A percentile compares a stretch with the other conserved stretches of the same genome.
These are phyloP conservation scores for Ptychoptera albimana DNA, from an alignment of 2,888 invertebrate genomes.

Conservation along the genomic window DNA sequence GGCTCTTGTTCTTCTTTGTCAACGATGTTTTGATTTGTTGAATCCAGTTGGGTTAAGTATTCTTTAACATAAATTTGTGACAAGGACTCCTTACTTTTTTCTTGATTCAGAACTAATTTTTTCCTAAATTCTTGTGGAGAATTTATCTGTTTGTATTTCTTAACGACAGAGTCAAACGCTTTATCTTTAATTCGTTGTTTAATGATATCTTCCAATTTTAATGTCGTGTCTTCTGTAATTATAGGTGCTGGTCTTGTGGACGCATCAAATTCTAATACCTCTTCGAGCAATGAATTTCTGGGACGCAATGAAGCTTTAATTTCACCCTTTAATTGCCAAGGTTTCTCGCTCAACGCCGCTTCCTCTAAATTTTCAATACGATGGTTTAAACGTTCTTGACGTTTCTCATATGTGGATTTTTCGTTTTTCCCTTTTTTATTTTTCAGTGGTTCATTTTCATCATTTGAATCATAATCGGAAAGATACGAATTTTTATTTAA, in stretches of 20 bases:
- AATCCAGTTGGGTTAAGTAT: slow-evolving; percentile 51
- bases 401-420: slow-evolving; percentile 53
- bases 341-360: slow-evolving; percentile 61
- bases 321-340: slow-evolving; percentile 93
- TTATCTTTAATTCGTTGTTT: slow-evolving; percentile 79
- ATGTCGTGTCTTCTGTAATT: slow-evolving; percentile 80
- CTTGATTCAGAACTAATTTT: slow-evolving; percentile 73
- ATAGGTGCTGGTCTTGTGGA: slow-evolving; percentile 72
- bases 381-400: slow-evolving; percentile 53
- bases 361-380: slow-evolving; percentile 56
- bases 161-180: slow-evolving; percentile 85
- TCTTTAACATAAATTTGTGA: slow-evolving; percentile 90
- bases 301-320: slow-evolving; percentile 62
- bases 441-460: slow-evolving; percentile 12
- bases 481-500: slow-evolving; percentile 9
- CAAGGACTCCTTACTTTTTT: slow-evolving; percentile 85
- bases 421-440: slow-evolving; percentile 8
- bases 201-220: slow-evolving; percentile 81
- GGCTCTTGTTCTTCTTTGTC: slow-evolving; percentile 42
- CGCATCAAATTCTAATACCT: slow-evolving; percentile 80
- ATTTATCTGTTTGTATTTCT: slow-evolving; percentile 70
- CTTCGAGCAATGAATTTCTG: slow-evolving; percentile 82
- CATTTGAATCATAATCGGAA: slow-evolving; percentile 7
- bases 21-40: slow-evolving; percentile 19
- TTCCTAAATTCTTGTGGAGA: slow-evolving; percentile 76